Base-by-base conservation (phyloP, 2,888 invertebrate species). In the Aporophyla nigra region DNA sequence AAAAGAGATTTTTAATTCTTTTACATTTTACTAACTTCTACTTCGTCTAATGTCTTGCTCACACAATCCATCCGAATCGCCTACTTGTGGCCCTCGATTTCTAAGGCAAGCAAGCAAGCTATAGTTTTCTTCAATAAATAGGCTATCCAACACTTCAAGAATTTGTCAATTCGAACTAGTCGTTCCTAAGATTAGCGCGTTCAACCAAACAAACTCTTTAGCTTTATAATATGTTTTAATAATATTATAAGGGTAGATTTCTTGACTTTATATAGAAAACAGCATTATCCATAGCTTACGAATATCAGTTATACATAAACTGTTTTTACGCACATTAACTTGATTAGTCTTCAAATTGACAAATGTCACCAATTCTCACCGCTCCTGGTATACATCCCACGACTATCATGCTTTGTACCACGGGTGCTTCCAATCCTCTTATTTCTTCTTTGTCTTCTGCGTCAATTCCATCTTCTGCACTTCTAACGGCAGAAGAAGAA, bases 351-450 rank as follows among this genome's bases (percentile, higher is more conserved):
- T 67, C 49, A 3, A 43, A n/a, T 54, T 58, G 24, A 62, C 58
- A 83, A 1, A 62, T 7, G 14, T 58, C 12, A 12, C 62, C 69
- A 59, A 84, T 51, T n/a, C 58, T 83, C n/a, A 70, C n/a, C 4
- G 53, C 6, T 27, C 71, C 53, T 51, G 69, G 40, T 10, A 24
- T 10, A 46, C 73, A 70, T 24, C 12, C 69, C 0, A 14, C 58
- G 2, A 53, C 49, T 19, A 63, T 14, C 16, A 73, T 54, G 14
- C 49, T 71, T 49, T 58, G 0, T 6, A 19, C 0, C 9, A 43
- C 33, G 9, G 19, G 24, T 6, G 0, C 12, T 16, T 16, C 12
- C 7, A 14, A 14, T 7, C 4, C 3, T 59, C 3, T 27, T 5
- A 0, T 6, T 12, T 12, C 16, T 33, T 72, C 21, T 16, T 5